phyloP scores from a whole-genome alignment of 2,113 vertebrate species.

The Pungitius pungitius region DNA sequence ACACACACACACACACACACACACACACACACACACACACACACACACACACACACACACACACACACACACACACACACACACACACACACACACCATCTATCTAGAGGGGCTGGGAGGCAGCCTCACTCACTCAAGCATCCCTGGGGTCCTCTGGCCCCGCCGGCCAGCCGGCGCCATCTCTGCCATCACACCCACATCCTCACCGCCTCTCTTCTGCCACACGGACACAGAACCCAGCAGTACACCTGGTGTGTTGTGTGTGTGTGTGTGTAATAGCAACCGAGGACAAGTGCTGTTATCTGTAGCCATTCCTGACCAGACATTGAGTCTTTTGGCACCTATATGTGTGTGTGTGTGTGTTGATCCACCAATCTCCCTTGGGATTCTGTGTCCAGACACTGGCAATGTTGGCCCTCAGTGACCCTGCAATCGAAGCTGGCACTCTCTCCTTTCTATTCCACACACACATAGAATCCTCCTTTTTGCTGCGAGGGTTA shows the following conservation, averaged over 20 bases:
- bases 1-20: constrained; percentile 3
- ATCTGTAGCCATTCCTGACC: constrained; percentile 52
- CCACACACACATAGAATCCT: background rate
- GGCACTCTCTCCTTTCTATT: constrained; percentile 23
- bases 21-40: constrained; percentile 17
- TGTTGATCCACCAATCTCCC: constrained; percentile 23
- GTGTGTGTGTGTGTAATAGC: constrained; percentile 35
- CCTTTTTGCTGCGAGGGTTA: constrained; percentile 45
- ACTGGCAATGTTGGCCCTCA: constrained; percentile 41
- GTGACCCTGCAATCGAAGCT: constrained; percentile 58
- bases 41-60: constrained; percentile 11
- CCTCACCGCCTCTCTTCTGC: constrained; percentile 53
- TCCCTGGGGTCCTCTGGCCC: constrained; percentile 60
- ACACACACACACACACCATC: constrained; percentile 12
- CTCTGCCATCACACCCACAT: constrained; percentile 62
- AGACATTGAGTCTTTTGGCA: constrained; percentile 48
- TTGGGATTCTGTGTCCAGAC: constrained; percentile 50
- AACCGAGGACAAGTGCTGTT: constrained; percentile 52
- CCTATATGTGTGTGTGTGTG: constrained; percentile 26
- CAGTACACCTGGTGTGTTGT: constrained; percentile 42
- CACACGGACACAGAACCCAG: constrained; percentile 54
- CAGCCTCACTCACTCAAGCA: constrained; percentile 63
- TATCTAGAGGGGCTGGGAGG: constrained; percentile 49
- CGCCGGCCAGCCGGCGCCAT: constrained; percentile 59
- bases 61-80: constrained; percentile 13